Evolutionary conservation across 2,888 invertebrate genomes (phyloP), one percentile per base, ranked within the genome.

Genomic region (Lasioglossum oenotherae): DNA sequence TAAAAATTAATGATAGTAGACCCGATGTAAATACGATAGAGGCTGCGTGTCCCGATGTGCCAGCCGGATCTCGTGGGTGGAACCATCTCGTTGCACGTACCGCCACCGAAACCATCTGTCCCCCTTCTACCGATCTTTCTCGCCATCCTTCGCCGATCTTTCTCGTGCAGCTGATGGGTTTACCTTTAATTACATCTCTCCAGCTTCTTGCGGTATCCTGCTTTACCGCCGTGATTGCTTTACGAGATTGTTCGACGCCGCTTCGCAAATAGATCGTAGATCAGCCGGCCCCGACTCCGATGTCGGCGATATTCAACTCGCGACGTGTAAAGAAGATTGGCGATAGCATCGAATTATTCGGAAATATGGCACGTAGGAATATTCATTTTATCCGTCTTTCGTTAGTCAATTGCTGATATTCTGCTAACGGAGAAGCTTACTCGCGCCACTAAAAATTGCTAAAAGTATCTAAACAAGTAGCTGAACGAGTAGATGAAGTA

Each of bases 1-100:
- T 93, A 93, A 94, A 94, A 94, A 94, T 94, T 93, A 93, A 94
- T 93, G 92, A 92, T 91, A 92, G 92, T 90, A 92, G 92, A 93
- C 92, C 89, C 90, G 87, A 90, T 92, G 92, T 92, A 92, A 93
- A 93, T 92, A 92, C 88, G 92, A 93, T 92, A 86, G 90, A 31
- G 64, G 89, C 86, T 84, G 81, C 88, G 78, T 85, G 83, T 83
- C 78, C 80, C 57, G 82, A 78, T 78, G 79, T 78, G 79, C 57
- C 41, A 57, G 77, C 72, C 57, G 74, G 74, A 46, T 80, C 78
- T 78, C 86, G 82, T 86, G 79, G 86, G 80, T 83, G 83, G 81
- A 74, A 78, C 76, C 67, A 82, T 78, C 60, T 57, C 69, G 74
- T 74, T 78, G 73, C 72, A 35, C 81, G 75, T 74, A 82, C 81